Evolutionary conservation across 2,797 vertebrate genomes (phyloP).

Genomic region (Parauchenoglanis ngamensis): DNA sequence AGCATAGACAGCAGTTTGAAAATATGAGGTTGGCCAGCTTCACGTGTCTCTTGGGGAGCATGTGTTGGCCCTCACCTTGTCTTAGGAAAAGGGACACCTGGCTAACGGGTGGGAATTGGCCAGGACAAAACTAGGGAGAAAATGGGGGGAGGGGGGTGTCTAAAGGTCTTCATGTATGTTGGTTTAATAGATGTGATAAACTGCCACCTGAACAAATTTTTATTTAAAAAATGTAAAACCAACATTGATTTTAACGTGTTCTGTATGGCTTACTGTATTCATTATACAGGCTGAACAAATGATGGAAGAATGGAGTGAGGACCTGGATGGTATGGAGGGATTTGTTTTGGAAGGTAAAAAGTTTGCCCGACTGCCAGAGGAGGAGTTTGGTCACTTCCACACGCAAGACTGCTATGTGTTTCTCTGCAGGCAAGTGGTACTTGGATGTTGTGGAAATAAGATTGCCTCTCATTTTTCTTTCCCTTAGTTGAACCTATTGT

Average conservation of each 20-base stretch:
- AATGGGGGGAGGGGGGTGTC: no score
- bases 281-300: conserved; percentile 87
- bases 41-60: neutral
- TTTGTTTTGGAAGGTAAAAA: conserved; percentile 97
- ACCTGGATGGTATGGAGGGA: conserved; percentile 97
- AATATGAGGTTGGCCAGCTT: neutral
- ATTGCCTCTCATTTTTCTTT: neutral
- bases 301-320: conserved; percentile 98
- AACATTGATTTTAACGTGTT: neutral
- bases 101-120: no score
- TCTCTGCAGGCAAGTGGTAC: conserved; percentile 86
- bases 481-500: neutral
- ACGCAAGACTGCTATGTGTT: conserved; percentile 98
- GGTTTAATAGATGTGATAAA: neutral
- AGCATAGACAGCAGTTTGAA: neutral
- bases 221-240: neutral
- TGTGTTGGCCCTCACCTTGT: neutral
- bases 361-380: conserved; percentile 93
- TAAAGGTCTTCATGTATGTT: neutral
- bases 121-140: no score
- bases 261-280: neutral
- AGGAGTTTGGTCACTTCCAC: conserved; percentile 96
- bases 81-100: neutral
- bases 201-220: neutral
- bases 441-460: neutral